Conservation (phyloP, 2,113 vertebrate species). For the Bothrops jararaca region DNA sequence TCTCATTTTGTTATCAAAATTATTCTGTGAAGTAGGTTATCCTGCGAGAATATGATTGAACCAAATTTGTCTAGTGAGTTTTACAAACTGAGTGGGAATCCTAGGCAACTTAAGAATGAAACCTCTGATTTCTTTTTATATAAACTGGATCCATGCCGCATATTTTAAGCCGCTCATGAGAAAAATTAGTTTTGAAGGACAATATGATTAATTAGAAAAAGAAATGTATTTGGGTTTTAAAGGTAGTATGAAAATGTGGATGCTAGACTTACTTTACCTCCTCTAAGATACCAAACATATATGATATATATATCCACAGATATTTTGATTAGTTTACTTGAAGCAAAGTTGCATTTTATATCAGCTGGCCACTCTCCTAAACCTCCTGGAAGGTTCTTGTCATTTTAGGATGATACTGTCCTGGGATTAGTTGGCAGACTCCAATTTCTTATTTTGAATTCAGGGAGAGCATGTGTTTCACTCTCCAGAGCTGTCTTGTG, state of each 20-base stretch:
- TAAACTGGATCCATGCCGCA: not conserved
- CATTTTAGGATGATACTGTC: not conserved
- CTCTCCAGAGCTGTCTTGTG: not conserved
- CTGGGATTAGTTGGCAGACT: not conserved
- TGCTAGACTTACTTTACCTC: not conserved
- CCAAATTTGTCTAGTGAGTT: not conserved
- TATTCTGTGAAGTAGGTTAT: not conserved
- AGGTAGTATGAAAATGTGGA: not conserved
- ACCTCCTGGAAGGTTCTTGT: not conserved
- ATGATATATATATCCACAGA: not conserved
- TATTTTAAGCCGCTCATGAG: not conserved
- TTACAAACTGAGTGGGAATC: not conserved
- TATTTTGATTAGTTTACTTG: not conserved
- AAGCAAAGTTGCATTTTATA: not conserved
- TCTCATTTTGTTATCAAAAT: not conserved
- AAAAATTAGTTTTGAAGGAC: not conserved
- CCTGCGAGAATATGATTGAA: not conserved
- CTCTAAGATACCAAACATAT: not conserved
- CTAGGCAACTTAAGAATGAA: not conserved
- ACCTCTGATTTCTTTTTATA: not conserved
- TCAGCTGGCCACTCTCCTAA: not conserved
- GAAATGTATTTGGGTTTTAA: not conserved
- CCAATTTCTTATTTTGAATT: not conserved
- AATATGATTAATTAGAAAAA: not conserved
- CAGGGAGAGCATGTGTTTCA: not conserved